A percentile compares a stretch with the other conserved stretches of the same genome.
Evolutionary conservation across 1,140 invertebrate genomes (phyloP).

Genomic region (Semibalanus balanoides): DNA sequence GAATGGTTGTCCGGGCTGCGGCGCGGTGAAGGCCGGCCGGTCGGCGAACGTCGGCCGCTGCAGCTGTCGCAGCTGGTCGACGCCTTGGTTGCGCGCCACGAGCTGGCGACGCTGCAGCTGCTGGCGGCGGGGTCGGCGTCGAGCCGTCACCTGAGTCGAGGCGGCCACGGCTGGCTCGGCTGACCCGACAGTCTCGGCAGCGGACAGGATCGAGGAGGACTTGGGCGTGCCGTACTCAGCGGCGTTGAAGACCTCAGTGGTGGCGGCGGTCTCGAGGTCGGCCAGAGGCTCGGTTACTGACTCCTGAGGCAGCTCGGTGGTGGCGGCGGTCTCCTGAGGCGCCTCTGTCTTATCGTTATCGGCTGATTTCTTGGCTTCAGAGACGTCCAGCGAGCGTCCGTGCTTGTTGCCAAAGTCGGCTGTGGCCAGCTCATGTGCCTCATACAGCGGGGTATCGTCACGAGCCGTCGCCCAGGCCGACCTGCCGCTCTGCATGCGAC

Average conservation of each 20-base stretch:
- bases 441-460: too few species aligned
- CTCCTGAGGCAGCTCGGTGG: not conserved
- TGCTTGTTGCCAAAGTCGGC: not conserved
- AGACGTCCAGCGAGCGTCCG: not conserved
- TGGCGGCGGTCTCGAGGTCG: not conserved
- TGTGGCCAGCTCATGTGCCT: not conserved
- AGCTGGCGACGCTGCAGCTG: not conserved
- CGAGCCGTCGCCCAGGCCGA: too few species aligned
- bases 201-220: not conserved
- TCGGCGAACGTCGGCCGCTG: not conserved
- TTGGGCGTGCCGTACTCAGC: not conserved
- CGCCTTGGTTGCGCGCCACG: not conserved
- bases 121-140: not conserved
- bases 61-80: not conserved
- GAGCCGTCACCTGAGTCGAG: not conserved
- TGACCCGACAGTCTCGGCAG: too few species aligned
- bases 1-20: not conserved
- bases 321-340: not conserved
- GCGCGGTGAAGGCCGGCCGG: not conserved
- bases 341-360: too few species aligned
- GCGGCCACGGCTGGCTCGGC: not conserved
- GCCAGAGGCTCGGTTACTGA: not conserved
- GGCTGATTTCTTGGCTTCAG: too few species aligned
- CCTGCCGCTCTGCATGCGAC: too few species aligned
- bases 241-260: not conserved